Evolutionary conservation across 64 coral and sea anemone species (phyloP).

Genomic region (Actinia tenebrosa): DNA sequence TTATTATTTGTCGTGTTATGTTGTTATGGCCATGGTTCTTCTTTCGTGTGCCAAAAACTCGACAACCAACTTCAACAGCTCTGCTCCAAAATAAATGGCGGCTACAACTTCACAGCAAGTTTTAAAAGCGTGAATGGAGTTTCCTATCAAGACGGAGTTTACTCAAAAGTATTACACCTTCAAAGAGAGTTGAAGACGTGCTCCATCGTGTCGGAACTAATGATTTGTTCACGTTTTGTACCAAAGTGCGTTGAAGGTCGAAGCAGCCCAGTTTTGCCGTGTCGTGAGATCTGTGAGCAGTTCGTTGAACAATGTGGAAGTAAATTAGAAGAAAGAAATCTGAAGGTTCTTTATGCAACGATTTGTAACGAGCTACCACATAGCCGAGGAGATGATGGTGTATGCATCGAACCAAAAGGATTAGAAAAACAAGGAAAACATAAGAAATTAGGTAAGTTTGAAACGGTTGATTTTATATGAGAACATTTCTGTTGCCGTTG

Average conservation of each 20-base stretch:
- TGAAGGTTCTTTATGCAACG: neutral
- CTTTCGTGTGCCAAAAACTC: conserved; percentile 20
- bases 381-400: neutral
- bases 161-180: neutral
- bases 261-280: conserved; percentile 18
- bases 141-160: neutral
- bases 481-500: too few relatives aligned
- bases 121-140: neutral
- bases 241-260: conserved; percentile 30
- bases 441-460: neutral
- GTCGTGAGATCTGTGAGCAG: conserved; percentile 32
- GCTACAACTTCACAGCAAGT: conserved; percentile 36
- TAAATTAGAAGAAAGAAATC: neutral
- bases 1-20: neutral
- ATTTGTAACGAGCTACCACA: conserved; percentile 14
- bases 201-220: neutral
- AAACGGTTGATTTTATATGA: too few relatives aligned
- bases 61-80: neutral
- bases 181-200: neutral
- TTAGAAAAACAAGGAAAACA: neutral
- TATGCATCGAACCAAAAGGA: conserved; percentile 35
- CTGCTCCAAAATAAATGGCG: neutral
- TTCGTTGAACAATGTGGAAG: conserved; percentile 3
- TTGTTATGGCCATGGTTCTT: neutral
- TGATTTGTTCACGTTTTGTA: conserved; percentile 28